Conservation (phyloP, 1,140 invertebrate genomes). For the Drosophila lowei region DNA sequence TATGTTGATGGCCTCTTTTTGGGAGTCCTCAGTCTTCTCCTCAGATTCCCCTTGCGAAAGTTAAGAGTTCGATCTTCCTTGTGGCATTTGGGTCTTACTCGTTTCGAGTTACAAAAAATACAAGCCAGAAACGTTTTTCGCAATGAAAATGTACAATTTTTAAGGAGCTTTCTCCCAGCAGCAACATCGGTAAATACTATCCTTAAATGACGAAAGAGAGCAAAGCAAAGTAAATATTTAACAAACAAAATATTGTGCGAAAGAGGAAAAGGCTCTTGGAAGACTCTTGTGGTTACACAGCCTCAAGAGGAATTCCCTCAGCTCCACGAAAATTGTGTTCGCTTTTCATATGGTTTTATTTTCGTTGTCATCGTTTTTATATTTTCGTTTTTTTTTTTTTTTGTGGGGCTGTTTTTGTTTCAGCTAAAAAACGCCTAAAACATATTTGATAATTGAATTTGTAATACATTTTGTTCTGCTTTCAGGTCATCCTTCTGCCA, state of each 20-base stretch:
- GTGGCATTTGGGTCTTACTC: no score
- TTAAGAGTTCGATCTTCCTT: no score
- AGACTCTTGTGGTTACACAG: conserved; percentile 27
- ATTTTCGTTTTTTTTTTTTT: conserved; percentile 18
- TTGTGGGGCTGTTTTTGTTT: conserved; percentile 27
- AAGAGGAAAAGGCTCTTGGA: not conserved
- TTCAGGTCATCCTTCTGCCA: conserved; percentile 29
- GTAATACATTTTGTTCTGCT: conserved; percentile 69
- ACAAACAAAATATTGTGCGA: no score
- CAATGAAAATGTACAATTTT: no score
- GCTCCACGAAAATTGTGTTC: conserved; percentile 23
- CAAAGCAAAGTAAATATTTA: no score
- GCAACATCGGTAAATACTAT: no score
- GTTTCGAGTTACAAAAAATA: no score
- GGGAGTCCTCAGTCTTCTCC: no score
- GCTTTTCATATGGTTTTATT: conserved; percentile 20
- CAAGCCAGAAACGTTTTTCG: no score
- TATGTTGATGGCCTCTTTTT: no score
- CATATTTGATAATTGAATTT: conserved; percentile 78
- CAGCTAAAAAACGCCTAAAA: conserved; percentile 51
- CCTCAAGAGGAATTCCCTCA: conserved; percentile 18
- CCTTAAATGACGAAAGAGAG: not conserved
- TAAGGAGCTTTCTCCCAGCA: not conserved
- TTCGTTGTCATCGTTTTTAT: conserved; percentile 33
- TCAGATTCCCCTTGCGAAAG: no score